phyloP scores from a whole-genome alignment of 1,140 invertebrate species.

The Calycopis cecrops region DNA sequence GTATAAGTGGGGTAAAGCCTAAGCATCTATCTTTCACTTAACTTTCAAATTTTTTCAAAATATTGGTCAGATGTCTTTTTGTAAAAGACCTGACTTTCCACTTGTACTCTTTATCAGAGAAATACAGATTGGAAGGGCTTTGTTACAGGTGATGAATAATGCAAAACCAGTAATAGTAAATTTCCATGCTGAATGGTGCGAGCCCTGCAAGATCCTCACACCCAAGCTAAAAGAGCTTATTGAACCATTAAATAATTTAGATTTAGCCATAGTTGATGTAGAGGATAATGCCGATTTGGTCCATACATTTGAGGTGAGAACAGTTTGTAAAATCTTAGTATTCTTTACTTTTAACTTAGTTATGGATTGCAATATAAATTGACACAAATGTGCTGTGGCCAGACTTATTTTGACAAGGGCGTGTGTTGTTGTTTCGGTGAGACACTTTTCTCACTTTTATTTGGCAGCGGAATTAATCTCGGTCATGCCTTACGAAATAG shows the following conservation, averaged over 20 bases:
- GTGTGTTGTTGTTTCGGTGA: too few relatives aligned
- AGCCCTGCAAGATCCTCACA: constrained; percentile 95
- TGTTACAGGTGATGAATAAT: constrained; percentile 84
- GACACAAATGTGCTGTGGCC: too few relatives aligned
- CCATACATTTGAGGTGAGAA: constrained; percentile 64
- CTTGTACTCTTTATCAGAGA: not conserved
- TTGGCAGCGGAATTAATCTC: too few relatives aligned
- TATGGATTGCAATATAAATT: too few relatives aligned
- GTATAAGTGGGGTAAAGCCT: too few relatives aligned
- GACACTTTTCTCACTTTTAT: too few relatives aligned
- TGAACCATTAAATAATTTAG: constrained; percentile 83
- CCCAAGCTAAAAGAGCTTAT: constrained; percentile 91
- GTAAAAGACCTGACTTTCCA: not conserved
- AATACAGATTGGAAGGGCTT: not conserved
- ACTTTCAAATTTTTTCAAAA: too few relatives aligned
- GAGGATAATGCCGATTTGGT: constrained; percentile 89
- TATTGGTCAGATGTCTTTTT: too few relatives aligned
- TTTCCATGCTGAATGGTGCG: constrained; percentile 95
- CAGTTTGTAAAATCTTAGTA: constrained; percentile 1
- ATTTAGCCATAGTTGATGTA: constrained; percentile 94
- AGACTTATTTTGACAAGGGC: too few relatives aligned
- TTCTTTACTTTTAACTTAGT: not conserved
- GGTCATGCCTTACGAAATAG: too few relatives aligned
- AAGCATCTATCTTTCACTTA: too few relatives aligned
- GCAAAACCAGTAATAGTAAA: constrained; percentile 89